Base-by-base conservation (phyloP, 2,113 vertebrate genomes). In the Chionis minor region DNA sequence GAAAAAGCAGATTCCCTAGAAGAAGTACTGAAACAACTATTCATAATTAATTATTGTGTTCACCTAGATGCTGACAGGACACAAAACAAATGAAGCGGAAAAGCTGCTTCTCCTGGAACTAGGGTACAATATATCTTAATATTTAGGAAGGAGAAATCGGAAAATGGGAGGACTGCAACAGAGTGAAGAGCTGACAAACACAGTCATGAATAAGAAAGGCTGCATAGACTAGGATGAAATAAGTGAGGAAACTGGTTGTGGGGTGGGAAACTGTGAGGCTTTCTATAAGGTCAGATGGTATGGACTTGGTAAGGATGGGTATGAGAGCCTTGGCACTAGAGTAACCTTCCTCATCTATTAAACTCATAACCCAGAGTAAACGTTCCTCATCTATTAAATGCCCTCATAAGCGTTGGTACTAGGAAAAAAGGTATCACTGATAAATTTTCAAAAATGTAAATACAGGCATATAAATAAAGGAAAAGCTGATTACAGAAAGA, bases 31-130 rank as follows among this genome's bases (percentile, higher is more conserved):
- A 95, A 96, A 81, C 59, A 90, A 81, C 78, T 70, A 92, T 86
- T 97, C 78, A 77, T 97, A 90, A 93, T 93, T 96, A 94, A 95
- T 96, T 97, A 84, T 91, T 66, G n/a, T 95, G 85, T 97, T 96
- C 87, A 74, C 52, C 62, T 83, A 84, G 52, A 71, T 91, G 90
- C 95, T 95, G 92, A 94, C 91, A 95, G 92, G 65, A 94, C 75
- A 92, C 78, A 94, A 94, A 96, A 86, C 86, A 92, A 96, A 97
- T 92, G 92, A 95, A 94, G 92, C 2, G 3, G 95, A 97, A 97
- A 97, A 95, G 78, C 78, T 94, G 94, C 95, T 93, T 96, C 90
- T 96, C 84, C 84, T 82, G 62, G 92, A 91, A 77, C 62, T 82
- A 87, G 13, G 18, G 33, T 93, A 93, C 67, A 93, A 94, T 95